phyloP scores from a whole-genome alignment of 2,113 vertebrate species.

The Rhodinocichla rosea region DNA sequence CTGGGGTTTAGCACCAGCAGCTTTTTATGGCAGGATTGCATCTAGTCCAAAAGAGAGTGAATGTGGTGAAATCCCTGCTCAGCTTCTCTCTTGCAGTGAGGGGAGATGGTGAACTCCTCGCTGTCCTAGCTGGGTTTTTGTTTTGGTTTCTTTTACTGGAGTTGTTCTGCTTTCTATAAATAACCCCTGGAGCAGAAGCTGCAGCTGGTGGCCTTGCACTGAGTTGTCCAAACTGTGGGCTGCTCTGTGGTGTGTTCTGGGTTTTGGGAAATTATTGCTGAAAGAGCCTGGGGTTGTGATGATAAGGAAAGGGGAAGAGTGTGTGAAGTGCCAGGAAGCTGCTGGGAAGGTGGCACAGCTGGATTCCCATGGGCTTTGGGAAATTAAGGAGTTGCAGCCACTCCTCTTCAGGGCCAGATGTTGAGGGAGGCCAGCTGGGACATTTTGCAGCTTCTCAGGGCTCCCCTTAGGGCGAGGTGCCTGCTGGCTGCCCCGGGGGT shows the following conservation, averaged over 20 bases:
- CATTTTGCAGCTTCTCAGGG: background rate
- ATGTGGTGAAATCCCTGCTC: background rate
- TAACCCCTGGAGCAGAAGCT: background rate
- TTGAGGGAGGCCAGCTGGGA: background rate
- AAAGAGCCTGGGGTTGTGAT: background rate
- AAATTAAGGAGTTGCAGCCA: background rate
- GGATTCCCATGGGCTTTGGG: background rate
- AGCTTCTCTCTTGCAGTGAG: background rate
- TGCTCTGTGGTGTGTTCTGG: background rate
- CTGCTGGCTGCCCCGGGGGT: background rate
- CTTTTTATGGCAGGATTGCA: background rate
- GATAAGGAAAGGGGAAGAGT: background rate
- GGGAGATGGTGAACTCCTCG: background rate
- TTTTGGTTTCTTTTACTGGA: conserved; percentile 3
- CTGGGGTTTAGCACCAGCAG: background rate
- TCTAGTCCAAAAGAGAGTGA: background rate
- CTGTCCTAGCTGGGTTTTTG: background rate
- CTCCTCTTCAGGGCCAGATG: background rate
- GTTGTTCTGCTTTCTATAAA: conserved; percentile 38
- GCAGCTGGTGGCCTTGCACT: background rate
- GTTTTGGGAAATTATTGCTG: background rate
- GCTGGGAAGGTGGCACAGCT: background rate
- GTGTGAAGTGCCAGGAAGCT: background rate
- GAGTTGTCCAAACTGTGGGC: background rate
- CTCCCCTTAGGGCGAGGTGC: rapidly evolving